A percentile compares a stretch with the other conserved stretches of the same genome.
These are phyloP conservation scores for Scophthalmus maximus DNA, from an alignment of 2,113 vertebrate species.

Conservation along the genomic window DNA sequence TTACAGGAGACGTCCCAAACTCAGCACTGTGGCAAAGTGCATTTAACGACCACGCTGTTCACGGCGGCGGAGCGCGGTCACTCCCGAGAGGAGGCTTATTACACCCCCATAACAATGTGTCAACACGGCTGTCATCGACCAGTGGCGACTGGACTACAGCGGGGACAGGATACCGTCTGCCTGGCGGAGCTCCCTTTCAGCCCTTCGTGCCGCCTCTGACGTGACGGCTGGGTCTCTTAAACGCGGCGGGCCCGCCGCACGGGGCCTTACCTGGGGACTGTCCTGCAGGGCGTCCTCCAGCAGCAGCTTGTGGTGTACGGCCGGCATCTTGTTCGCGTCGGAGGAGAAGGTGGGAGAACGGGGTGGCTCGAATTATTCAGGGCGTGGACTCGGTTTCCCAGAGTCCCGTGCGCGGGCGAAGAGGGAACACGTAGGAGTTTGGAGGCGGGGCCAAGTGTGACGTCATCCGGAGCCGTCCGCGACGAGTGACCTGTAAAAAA, in stretches of 20 bases:
- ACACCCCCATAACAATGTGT: slow-evolving; percentile 38
- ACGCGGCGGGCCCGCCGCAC: no score
- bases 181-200: no score
- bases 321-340: slow-evolving; percentile 88
- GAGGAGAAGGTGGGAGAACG: slow-evolving; percentile 38
- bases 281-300: slow-evolving; percentile 96
- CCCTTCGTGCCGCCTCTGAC: no score
- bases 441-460: slow-evolving; percentile 45
- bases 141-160: slow-evolving; percentile 39
- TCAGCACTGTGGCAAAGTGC: neutral
- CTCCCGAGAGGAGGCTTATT: neutral
- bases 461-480: neutral
- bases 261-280: slow-evolving; percentile 93
- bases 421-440: slow-evolving; percentile 39
- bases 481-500: no score
- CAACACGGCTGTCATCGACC: slow-evolving; percentile 66
- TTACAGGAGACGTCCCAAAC: neutral
- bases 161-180: slow-evolving; percentile 15
- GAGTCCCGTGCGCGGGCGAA: slow-evolving; percentile 39
- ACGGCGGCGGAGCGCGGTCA: no score
- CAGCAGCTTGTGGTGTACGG: slow-evolving; percentile 94
- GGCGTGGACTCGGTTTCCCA: slow-evolving; percentile 79
- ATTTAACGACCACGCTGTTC: neutral
- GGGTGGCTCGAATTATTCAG: slow-evolving; percentile 71
- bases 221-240: no score